Evolutionary conservation across 2,888 invertebrate species (phyloP), one percentile per base, ranked within the genome.

Genomic region (Hetaerina titia): DNA sequence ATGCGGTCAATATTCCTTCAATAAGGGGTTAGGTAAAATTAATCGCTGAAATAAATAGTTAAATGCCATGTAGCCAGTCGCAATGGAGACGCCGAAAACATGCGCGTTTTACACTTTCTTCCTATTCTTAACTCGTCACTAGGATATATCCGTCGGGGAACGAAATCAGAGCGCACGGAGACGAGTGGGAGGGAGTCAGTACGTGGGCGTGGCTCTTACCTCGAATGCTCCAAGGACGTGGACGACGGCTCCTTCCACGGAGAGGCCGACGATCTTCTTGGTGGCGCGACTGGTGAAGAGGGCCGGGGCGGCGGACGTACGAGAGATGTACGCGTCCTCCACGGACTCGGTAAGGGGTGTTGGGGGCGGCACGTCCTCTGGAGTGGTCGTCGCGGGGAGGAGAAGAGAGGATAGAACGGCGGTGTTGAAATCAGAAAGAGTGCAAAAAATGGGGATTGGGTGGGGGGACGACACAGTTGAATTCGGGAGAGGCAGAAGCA

Each of bases 171-270:
- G 45, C 45, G 45, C 45, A 45, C 45, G 45, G 45, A 45, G 45
- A 45, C 4, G 4, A 45, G 45, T 45, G 45, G 45, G 45, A 45
- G 45, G 45, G 45, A 45, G 69, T 19, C 9, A 69, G 19, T 69
- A 69, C 6, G 15, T 22, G 15, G 13, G 17, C 9, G 60, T 64
- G 63, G 89, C 88, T 95, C 95, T 95, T 95, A 97, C 97, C 96
- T 97, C 97, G 63, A 97, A 96, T 58, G 96, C 96, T 96, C 96
- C 96, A 90, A 97, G 97, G 90, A 97, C 96, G 95, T 97, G 97
- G 89, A 97, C 96, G 94, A 97, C 96, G 45, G 97, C 96, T 25
- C 97, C 97, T 96, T 97, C 97, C 11, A 97, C 96, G 7, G 97
- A 97, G 90, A 97, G 97, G 90, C 97, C 97, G 90, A 97, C 95